Base-by-base conservation (phyloP, 2,888 invertebrate species). In the Lithophane semibrunnea region DNA sequence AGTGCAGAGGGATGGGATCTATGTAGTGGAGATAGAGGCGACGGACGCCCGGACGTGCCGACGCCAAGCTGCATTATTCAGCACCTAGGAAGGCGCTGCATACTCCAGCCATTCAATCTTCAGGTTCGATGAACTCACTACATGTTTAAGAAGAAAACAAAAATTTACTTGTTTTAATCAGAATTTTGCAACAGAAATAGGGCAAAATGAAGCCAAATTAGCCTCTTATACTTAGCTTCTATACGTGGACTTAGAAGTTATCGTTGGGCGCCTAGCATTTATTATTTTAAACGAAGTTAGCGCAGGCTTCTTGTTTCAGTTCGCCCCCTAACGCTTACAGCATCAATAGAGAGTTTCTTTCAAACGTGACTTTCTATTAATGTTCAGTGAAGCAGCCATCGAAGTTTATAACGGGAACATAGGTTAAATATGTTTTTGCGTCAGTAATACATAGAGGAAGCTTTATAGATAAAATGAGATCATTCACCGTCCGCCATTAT, bases 21-120 rank as follows among this genome's bases (percentile, higher is more conserved):
- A 77, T 65, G 69, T 73, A 66, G 66, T 71, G 68, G 60, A 82
- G 84, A 73, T 75, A 75, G 85, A 79, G 58, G 72, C 84, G 80
- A 16, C 68, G 84, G 84, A 82, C 89, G 89, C 86, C 89, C 85
- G 84, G 89, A 85, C 83, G 83, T 84, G 83, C 61, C 82, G 88
- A 83, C 86, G 88, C 86, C 78, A 72, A 84, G 73, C 85, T 95
- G 94, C 93, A 95, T 95, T 92, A 95, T 95, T 94, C 94, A 95
- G 88, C 80, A 84, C 89, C 86, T 91, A 90, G 93, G 93, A 93
- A 93, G 93, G 91, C 91, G 89, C 84, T 91, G 92, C 92, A 92
- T 91, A 89, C 92, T 91, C 79, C 78, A 85, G 76, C 77, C 81
- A 82, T 86, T 86, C 87, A 86, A 86, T 88, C 80, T 83, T 71